Percentiles rank a stretch among this genome's conserved stretches.
Evolutionary conservation across 2,113 vertebrate genomes (phyloP).

Genomic region (Mus spicilegus): DNA sequence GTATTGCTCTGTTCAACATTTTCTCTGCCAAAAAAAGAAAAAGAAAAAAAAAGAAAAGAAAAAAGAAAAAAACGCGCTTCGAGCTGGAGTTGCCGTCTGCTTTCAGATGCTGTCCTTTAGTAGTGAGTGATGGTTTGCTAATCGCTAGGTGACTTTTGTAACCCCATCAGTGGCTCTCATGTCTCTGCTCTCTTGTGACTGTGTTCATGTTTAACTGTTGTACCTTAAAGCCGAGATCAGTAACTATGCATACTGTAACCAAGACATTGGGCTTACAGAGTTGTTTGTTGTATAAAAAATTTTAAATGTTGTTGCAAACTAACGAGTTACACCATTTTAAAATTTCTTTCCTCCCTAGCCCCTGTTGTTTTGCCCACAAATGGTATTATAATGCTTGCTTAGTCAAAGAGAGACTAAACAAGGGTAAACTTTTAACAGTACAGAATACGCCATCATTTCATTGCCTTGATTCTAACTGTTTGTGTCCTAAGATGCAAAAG

Average conservation of each 20-base stretch:
- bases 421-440: conserved; percentile 93
- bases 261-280: conserved; percentile 92
- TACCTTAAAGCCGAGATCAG: conserved; percentile 93
- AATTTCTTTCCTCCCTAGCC: conserved; percentile 81
- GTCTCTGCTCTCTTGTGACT: conserved; percentile 89
- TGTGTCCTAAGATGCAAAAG: conserved; percentile 98
- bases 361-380: conserved; percentile 91
- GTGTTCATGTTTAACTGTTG: conserved; percentile 91
- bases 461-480: conserved; percentile 98
- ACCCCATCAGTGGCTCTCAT: conserved; percentile 88
- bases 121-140: conserved; percentile 91
- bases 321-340: conserved; percentile 88
- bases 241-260: conserved; percentile 99
- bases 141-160: conserved; percentile 87
- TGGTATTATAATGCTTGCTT: conserved; percentile 92
- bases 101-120: conserved; percentile 95
- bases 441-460: conserved; percentile 99
- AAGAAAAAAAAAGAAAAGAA: conserved; percentile 91
- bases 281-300: conserved; percentile 90
- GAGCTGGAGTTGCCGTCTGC: conserved; percentile 96
- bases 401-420: conserved; percentile 87
- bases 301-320: conserved; percentile 93
- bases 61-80: conserved; percentile 89
- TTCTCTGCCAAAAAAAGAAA: conserved; percentile 98
- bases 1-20: conserved; percentile 94